Evolutionary conservation across 2,888 invertebrate genomes (phyloP).

Genomic region (Idaea straminata): DNA sequence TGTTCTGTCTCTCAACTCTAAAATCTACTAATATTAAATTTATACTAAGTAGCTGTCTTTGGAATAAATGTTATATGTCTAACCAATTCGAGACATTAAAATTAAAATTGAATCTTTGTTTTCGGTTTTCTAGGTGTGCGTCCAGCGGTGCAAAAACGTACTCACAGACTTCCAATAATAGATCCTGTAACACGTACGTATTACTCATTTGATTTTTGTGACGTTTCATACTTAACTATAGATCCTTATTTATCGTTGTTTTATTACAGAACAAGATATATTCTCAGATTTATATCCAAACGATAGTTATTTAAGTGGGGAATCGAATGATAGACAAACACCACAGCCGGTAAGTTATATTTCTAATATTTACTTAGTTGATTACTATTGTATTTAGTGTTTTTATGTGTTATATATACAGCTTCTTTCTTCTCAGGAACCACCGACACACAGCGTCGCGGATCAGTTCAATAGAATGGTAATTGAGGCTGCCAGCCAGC

Average conservation of each 20-base stretch:
- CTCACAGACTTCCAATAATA: slow-evolving; percentile 64
- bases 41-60: too few species aligned
- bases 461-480: slow-evolving; percentile 76
- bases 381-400: slow-evolving; percentile 7
- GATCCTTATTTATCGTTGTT: slow-evolving; percentile 22
- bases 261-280: slow-evolving; percentile 73
- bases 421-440: slow-evolving; percentile 43
- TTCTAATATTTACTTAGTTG: slow-evolving; percentile 7
- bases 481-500: slow-evolving; percentile 66
- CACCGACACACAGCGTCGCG: slow-evolving; percentile 54
- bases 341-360: slow-evolving; percentile 69
- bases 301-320: slow-evolving; percentile 66
- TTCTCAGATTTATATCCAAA: slow-evolving; percentile 67
- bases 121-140: slow-evolving; percentile 55
- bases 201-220: neutral
- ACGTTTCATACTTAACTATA: neutral
- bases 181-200: slow-evolving; percentile 68
- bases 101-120: neutral
- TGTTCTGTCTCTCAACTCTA: too few species aligned
- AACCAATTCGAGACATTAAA: neutral
- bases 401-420: neutral
- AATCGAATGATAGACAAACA: slow-evolving; percentile 75
- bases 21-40: too few species aligned
- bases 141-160: slow-evolving; percentile 53
- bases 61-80: too few species aligned